These are phyloP conservation scores for Cyclargus thomasi DNA, from an alignment of 1,140 invertebrate genomes.

Conservation along the genomic window DNA sequence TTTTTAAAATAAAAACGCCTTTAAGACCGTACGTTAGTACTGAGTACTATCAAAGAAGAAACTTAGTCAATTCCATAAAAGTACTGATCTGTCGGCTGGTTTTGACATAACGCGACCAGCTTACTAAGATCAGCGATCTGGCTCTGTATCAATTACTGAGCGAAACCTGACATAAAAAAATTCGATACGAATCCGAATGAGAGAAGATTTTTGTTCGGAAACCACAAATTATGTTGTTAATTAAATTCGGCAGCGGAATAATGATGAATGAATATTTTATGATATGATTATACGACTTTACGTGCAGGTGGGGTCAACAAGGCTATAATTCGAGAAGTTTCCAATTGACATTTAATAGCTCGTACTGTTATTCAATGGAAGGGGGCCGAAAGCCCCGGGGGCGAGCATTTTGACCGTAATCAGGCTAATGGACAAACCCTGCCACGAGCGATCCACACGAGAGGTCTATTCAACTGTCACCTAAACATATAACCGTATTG, in stretches of 20 bases:
- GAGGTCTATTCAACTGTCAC: conserved; percentile 38
- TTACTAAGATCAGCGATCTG: too few relatives aligned
- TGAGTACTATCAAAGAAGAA: too few relatives aligned
- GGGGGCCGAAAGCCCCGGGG: conserved; percentile 24
- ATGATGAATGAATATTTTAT: conserved; percentile 12
- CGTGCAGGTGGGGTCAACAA: conserved; percentile 2
- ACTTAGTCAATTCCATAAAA: too few relatives aligned
- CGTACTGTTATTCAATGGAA: conserved; percentile 26
- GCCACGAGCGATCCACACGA: conserved; percentile 36
- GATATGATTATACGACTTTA: conserved; percentile 9
- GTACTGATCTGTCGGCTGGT: too few relatives aligned
- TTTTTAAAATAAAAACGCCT: neutral
- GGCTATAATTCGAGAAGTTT: conserved; percentile 26
- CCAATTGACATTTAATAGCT: conserved; percentile 27
- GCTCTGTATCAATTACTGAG: too few relatives aligned
- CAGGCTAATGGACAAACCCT: conserved; percentile 29
- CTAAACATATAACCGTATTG: conserved; percentile 19
- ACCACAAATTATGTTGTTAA: conserved; percentile 3
- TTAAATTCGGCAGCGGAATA: conserved; percentile 8
- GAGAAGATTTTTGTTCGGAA: neutral
- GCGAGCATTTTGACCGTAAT: conserved; percentile 24
- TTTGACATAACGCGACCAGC: too few relatives aligned
- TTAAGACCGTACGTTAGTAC: too few relatives aligned
- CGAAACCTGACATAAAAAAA: too few relatives aligned
- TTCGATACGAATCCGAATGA: neutral